These are phyloP conservation scores for Otolemur garnettii DNA, from an alignment of 2,113 vertebrate species.

Conservation along the genomic window DNA sequence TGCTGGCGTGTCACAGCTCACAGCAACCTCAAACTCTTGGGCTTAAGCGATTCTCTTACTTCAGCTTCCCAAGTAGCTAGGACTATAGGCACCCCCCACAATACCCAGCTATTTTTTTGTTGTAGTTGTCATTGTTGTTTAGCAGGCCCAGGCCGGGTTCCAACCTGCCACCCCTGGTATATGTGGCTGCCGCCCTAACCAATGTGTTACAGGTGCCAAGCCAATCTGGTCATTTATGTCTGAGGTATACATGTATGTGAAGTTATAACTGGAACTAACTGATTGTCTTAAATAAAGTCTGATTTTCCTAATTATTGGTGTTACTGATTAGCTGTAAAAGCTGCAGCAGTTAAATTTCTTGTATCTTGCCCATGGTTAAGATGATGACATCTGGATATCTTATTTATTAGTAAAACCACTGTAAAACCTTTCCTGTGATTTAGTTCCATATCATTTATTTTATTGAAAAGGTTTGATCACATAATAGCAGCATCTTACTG, in stretches of 20 bases:
- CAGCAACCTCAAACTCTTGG: no score
- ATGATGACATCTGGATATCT: conserved; percentile 51
- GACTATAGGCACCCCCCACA: no score
- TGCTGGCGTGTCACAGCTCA: no score
- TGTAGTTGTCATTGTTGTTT: no score
- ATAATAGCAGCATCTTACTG: conserved; percentile 68
- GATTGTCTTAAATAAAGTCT: conserved; percentile 34
- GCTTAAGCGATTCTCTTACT: no score
- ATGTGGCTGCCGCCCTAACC: no score
- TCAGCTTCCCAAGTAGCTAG: no score
- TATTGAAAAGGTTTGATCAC: conserved; percentile 71
- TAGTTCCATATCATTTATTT: conserved; percentile 74
- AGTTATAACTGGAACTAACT: conserved; percentile 28
- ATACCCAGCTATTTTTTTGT: no score
- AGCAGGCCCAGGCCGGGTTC: no score
- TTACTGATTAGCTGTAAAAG: conserved; percentile 47
- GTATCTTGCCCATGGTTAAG: conserved; percentile 36
- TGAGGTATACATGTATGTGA: background rate
- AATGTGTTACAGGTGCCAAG: no score
- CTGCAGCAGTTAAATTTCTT: conserved; percentile 35
- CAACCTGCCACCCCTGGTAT: no score
- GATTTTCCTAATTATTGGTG: conserved; percentile 53
- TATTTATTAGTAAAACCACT: conserved; percentile 66
- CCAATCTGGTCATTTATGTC: background rate
- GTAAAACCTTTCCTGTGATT: conserved; percentile 53